Evolutionary conservation across 2,888 invertebrate species (phyloP).

Genomic region (Meandrusa payeni): DNA sequence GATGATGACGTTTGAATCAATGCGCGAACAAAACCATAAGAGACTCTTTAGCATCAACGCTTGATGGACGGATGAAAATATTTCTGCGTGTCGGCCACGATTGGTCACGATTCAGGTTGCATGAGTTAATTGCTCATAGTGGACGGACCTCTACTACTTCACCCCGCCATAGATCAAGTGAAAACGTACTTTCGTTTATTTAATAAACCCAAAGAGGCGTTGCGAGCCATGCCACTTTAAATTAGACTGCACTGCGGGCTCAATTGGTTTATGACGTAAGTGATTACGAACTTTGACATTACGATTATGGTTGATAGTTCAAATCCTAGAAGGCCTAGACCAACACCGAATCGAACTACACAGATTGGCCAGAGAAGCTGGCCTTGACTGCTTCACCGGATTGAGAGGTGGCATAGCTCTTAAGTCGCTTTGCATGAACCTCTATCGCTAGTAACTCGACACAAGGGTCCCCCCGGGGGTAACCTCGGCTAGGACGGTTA

Average conservation of each 20-base stretch:
- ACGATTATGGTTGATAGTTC: too few relatives aligned
- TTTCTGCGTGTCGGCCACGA: constrained; percentile 5
- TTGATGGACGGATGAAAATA: constrained; percentile 16
- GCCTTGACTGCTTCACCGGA: too few relatives aligned
- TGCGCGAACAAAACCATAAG: constrained; percentile 8
- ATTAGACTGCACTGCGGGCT: constrained; percentile 19
- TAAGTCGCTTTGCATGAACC: too few relatives aligned
- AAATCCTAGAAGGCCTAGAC: too few relatives aligned
- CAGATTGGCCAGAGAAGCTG: too few relatives aligned
- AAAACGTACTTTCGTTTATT: constrained; percentile 53
- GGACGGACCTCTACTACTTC: constrained; percentile 22
- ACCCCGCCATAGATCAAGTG: constrained; percentile 41
- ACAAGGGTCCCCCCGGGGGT: too few relatives aligned
- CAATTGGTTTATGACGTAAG: constrained; percentile 13
- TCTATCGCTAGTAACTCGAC: too few relatives aligned
- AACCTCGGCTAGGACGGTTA: too few relatives aligned
- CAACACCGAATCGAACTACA: too few relatives aligned
- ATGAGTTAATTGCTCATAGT: constrained; percentile 16
- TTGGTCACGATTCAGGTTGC: constrained; percentile 16
- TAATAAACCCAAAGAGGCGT: constrained; percentile 20
- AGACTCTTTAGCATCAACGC: neutral
- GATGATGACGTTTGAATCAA: neutral
- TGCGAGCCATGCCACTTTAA: constrained; percentile 23
- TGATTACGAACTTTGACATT: too few relatives aligned
- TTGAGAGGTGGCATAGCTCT: too few relatives aligned